Conservation (phyloP, 2,113 vertebrate genomes). For the Bubalus kerabau region DNA sequence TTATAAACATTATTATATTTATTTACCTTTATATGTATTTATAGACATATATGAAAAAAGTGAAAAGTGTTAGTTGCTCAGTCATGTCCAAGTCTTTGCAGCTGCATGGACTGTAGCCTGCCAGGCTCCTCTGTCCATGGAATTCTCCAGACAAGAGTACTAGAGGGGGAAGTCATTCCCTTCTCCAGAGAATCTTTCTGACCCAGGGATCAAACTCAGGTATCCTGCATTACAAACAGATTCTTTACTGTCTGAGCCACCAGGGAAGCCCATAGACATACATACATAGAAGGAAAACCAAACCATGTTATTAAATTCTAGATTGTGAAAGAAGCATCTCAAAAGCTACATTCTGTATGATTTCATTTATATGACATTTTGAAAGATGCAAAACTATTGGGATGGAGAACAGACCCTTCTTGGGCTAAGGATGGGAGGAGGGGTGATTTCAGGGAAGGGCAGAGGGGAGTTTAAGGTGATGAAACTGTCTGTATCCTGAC, state of each 20-base stretch:
- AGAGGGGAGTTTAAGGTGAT: background rate
- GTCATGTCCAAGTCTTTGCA: background rate
- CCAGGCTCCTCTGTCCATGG: background rate
- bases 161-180: background rate
- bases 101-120: background rate
- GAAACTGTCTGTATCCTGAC: background rate
- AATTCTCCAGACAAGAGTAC: background rate
- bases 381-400: background rate
- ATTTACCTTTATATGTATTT: background rate
- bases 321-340: background rate
- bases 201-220: background rate
- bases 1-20: background rate
- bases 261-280: background rate
- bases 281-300: background rate
- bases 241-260: background rate
- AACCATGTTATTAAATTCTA: background rate
- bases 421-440: no score
- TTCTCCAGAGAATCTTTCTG: background rate
- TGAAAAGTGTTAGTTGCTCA: background rate
- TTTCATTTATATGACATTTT: background rate
- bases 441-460: background rate
- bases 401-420: background rate
- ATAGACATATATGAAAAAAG: background rate
- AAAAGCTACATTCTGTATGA: background rate
- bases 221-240: background rate